Conservation (phyloP, 2,113 vertebrate species). For the Macquaria australasica region DNA sequence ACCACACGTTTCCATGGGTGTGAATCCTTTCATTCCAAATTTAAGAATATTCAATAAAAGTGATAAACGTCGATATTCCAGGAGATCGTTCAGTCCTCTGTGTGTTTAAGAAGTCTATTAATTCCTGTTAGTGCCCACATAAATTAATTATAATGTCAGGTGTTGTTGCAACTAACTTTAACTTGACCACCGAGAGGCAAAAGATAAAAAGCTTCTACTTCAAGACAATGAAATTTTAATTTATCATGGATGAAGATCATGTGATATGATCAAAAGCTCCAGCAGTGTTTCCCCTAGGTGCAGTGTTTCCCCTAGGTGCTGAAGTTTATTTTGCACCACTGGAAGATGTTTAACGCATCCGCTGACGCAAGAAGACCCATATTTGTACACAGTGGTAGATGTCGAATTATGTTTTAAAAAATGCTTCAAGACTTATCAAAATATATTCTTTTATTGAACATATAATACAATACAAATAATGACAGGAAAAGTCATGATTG, state of each 20-base stretch:
- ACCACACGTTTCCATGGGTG: neutral
- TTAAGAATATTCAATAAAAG: neutral
- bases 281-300: too few relatives aligned
- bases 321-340: too few relatives aligned
- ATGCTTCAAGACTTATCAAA: too few relatives aligned
- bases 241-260: neutral
- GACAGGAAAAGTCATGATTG: too few relatives aligned
- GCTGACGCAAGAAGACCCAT: too few relatives aligned
- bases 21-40: neutral
- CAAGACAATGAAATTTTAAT: neutral
- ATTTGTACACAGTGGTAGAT: too few relatives aligned
- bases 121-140: neutral
- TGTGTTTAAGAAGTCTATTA: neutral
- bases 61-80: neutral
- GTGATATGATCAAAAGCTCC: neutral
- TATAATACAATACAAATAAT: too few relatives aligned
- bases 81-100: too few relatives aligned
- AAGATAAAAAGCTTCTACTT: neutral
- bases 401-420: too few relatives aligned
- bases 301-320: too few relatives aligned
- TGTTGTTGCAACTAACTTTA: neutral
- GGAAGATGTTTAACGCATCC: too few relatives aligned
- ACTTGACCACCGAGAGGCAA: neutral
- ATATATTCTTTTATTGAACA: too few relatives aligned
- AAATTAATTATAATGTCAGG: neutral